A percentile compares a stretch with the other conserved stretches of the same genome.
These are phyloP conservation scores for Machimus atricapillus DNA, from an alignment of 2,888 invertebrate genomes.

Conservation along the genomic window DNA sequence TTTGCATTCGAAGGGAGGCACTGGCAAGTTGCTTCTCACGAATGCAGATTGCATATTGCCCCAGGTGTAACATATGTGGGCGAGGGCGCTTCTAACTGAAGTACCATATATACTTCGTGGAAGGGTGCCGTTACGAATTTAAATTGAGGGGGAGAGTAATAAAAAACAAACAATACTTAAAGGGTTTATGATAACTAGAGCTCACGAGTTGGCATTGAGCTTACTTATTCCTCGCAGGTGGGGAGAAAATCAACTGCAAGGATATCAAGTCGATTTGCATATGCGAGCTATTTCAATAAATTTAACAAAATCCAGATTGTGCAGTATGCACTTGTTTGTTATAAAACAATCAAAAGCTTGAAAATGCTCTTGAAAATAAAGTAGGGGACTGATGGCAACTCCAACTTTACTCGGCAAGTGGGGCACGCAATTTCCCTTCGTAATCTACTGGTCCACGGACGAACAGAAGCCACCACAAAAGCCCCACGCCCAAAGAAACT, in stretches of 20 bases:
- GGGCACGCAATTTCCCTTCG: neutral
- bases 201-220: slow-evolving; percentile 16
- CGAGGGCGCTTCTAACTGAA: neutral
- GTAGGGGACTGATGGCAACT: neutral
- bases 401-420: neutral
- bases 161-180: slow-evolving; percentile 26
- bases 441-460: neutral
- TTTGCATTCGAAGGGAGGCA: neutral
- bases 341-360: neutral
- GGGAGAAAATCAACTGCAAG: neutral
- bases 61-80: neutral
- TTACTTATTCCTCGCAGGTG: neutral
- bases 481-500: neutral
- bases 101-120: neutral
- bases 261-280: neutral
- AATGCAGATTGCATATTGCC: neutral
- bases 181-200: slow-evolving; percentile 15
- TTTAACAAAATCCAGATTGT: neutral
- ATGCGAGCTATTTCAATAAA: neutral
- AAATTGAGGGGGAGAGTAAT: neutral
- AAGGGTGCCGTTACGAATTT: neutral
- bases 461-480: neutral
- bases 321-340: neutral
- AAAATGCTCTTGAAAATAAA: neutral
- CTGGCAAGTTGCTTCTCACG: neutral